Base-by-base conservation (phyloP, 2,113 vertebrate genomes). In the Fregata magnificens region DNA sequence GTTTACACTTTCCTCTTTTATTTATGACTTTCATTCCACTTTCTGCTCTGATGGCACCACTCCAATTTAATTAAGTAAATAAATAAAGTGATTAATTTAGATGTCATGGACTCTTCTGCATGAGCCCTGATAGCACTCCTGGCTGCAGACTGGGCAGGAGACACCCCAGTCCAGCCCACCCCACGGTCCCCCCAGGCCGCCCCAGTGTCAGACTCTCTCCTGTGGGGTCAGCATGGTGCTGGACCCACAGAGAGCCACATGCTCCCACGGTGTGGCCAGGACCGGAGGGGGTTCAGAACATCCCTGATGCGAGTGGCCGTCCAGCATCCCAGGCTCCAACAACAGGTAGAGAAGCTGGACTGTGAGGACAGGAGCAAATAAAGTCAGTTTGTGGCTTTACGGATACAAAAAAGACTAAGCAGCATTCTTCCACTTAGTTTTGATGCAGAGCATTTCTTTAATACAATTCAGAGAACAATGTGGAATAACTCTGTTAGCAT, bases 51-150 rank as follows among this genome's bases (percentile, higher is more conserved):
- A 52, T 93, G 95, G 90, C 73, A 85, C 38, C 18, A 3, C 58
- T 93, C 86, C 93, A 80, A 81, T 87, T 83, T 83, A 93, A 93
- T 90, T 90, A 93, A 84, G 73, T 62, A 92, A 94, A 90, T 90
- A 94, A 92, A 90, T 69, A 80, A 61, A 67, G 29, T 22, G 78
- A 94, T 93, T 94, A 76, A 88, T 88, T 80, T 38, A 24, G 10
- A 65, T 40, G 53, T 58, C 17, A 9, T 2, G 13, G 71, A n/a
- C 86, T 44, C 45, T n/a, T 31, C 61, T 13, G 17, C 1, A 0
- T 13, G 52, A 84, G 62, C 36, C 86, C 72, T 44, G 76, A 28
- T 4, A 86, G 61, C 12, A 3, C 9, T 56, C 52, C 31, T 70
- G 62, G 34, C 67, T 67, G 69, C 52, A 34, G 90, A 36, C 14